Evolutionary conservation across 2,888 invertebrate genomes (phyloP).

Genomic region (Smittia sp.): DNA sequence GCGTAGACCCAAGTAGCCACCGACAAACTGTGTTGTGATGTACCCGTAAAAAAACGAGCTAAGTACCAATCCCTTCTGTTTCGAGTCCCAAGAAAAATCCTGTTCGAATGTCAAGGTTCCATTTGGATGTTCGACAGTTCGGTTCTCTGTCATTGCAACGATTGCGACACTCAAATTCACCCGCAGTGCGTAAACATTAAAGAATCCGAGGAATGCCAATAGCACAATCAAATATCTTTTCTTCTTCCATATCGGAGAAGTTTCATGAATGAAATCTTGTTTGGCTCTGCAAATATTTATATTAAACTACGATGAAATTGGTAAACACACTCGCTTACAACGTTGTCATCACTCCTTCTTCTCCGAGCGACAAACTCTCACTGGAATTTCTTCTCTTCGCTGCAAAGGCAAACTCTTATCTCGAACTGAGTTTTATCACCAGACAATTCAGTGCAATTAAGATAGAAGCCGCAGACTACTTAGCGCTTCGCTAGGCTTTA

Average conservation of each 20-base stretch:
- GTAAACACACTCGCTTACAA: no score
- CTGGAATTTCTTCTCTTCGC: no score
- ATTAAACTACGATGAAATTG: no score
- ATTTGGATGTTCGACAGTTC: not conserved
- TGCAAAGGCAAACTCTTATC: no score
- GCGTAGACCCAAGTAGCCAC: conserved; percentile 61
- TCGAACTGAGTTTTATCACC: no score
- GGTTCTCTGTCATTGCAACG: conserved; percentile 61
- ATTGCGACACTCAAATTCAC: conserved; percentile 90
- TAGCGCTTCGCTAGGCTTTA: no score
- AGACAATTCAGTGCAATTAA: no score
- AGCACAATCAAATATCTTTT: conserved; percentile 71
- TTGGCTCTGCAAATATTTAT: no score
- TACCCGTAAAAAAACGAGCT: conserved; percentile 91
- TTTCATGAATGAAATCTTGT: not conserved
- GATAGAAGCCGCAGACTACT: no score
- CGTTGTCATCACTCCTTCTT: no score
- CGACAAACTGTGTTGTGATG: conserved; percentile 76
- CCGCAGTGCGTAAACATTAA: conserved; percentile 76
- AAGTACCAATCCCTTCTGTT: conserved; percentile 72
- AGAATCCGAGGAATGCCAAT: conserved; percentile 79
- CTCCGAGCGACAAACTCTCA: no score
- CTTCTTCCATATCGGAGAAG: conserved; percentile 62
- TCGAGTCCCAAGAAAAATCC: conserved; percentile 79
- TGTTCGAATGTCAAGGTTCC: conserved; percentile 63